Percentiles rank a stretch among this genome's conserved stretches.
These are phyloP conservation scores for Oophaga sylvatica DNA, from an alignment of 2,797 vertebrate species.

Conservation along the genomic window DNA sequence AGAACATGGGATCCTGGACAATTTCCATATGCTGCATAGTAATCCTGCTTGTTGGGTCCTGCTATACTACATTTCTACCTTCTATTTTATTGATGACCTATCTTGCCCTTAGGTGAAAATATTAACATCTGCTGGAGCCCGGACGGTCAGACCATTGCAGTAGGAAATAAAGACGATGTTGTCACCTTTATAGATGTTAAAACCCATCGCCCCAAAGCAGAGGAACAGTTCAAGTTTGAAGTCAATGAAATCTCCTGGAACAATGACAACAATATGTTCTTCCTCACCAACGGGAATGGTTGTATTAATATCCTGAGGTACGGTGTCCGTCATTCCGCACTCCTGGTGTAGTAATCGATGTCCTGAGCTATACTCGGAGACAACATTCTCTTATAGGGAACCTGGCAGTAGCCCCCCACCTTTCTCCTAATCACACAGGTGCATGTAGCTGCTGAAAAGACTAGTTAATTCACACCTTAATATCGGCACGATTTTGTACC, in stretches of 20 bases:
- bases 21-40: no score
- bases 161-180: slow-evolving; percentile 97
- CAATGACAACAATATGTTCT: slow-evolving; percentile 98
- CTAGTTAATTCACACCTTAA: no score
- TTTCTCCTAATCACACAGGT: no score
- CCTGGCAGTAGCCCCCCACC: no score
- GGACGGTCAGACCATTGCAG: slow-evolving; percentile 96
- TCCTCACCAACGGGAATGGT: slow-evolving; percentile 95
- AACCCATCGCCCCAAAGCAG: slow-evolving; percentile 89
- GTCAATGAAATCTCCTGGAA: slow-evolving; percentile 99
- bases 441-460: no score
- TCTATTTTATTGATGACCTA: not conserved
- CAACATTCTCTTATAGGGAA: no score
- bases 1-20: no score
- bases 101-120: slow-evolving; percentile 85
- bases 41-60: not conserved
- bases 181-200: slow-evolving; percentile 98
- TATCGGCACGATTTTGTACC: no score
- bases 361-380: no score
- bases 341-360: not conserved
- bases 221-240: slow-evolving; percentile 98
- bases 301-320: slow-evolving; percentile 98
- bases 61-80: not conserved
- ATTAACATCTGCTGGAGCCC: slow-evolving; percentile 99
- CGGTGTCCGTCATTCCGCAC: not conserved